Conservation (phyloP, 2,797 vertebrate species). For the Urocyon cinereoargenteus region DNA sequence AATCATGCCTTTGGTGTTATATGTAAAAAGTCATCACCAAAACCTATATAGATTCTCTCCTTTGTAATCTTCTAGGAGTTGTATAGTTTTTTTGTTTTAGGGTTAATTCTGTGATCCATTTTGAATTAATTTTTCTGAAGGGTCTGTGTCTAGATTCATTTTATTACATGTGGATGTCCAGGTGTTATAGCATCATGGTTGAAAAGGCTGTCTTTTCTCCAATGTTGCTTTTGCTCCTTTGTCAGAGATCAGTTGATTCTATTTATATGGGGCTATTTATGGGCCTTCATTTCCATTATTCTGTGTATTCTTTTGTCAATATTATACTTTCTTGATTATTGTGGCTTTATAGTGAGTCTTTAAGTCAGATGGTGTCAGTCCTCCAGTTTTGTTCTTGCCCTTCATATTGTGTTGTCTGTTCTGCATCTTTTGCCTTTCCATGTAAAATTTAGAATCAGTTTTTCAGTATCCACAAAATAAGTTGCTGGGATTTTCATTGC, state of each 20-base stretch:
- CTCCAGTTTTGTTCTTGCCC: not conserved
- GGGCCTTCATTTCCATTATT: not conserved
- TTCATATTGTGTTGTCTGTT: not conserved
- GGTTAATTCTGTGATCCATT: not conserved
- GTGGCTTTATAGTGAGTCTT: not conserved
- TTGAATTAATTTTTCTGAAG: not conserved
- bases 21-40: not conserved
- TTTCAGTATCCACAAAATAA: not conserved
- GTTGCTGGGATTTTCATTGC: not conserved
- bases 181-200: not conserved
- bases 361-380: not conserved
- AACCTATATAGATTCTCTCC: not conserved
- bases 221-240: not conserved
- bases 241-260: not conserved
- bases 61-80: not conserved
- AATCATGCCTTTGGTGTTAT: not conserved
- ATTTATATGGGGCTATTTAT: not conserved
- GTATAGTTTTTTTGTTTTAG: not conserved
- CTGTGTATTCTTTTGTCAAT: not conserved
- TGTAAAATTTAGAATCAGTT: not conserved
- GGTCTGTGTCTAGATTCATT: not conserved
- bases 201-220: not conserved
- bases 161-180: not conserved
- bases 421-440: not conserved
- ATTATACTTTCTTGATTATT: not conserved